phyloP scores from a whole-genome alignment of 2,797 vertebrate species.

The Sebastes itinus region DNA sequence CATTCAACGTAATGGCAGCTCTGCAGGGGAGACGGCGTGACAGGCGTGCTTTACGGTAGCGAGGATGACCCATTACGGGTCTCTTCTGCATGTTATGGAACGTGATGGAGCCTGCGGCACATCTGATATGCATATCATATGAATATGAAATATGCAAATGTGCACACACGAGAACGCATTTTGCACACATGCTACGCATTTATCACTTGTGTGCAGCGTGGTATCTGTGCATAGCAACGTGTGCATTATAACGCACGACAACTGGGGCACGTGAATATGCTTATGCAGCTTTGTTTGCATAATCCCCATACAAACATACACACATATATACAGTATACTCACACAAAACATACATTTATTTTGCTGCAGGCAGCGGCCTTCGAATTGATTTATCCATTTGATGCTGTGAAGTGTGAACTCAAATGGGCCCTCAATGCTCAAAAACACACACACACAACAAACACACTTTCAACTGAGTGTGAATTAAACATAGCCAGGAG shows the following conservation, averaged over 20 bases:
- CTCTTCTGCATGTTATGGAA: background rate
- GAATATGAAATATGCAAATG: slow-evolving; percentile 33
- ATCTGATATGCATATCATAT: background rate
- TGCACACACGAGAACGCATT: slow-evolving; percentile 3
- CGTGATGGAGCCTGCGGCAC: background rate
- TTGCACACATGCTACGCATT: slow-evolving; percentile 4
- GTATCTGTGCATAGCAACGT: slow-evolving; percentile 1
- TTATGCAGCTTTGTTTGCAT: slow-evolving; percentile 34
- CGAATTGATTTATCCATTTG: slow-evolving; percentile 62
- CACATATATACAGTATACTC: background rate
- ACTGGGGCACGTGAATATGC: slow-evolving; percentile 23
- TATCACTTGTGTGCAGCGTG: slow-evolving; percentile 12
- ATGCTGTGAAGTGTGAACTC: slow-evolving; percentile 66
- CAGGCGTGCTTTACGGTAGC: slow-evolving; percentile 3
- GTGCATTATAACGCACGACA: slow-evolving; percentile 15
- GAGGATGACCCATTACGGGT: background rate
- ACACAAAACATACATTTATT: slow-evolving; percentile 32
- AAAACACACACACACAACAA: slow-evolving; percentile 10
- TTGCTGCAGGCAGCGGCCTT: slow-evolving; percentile 10
- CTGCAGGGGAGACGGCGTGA: background rate
- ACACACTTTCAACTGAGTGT: background rate
- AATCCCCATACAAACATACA: background rate
- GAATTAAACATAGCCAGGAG: background rate
- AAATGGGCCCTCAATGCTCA: slow-evolving; percentile 34
- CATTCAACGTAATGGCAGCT: background rate